These are phyloP conservation scores for Euplexia lucipara DNA, from an alignment of 2,888 invertebrate genomes.

Conservation along the genomic window DNA sequence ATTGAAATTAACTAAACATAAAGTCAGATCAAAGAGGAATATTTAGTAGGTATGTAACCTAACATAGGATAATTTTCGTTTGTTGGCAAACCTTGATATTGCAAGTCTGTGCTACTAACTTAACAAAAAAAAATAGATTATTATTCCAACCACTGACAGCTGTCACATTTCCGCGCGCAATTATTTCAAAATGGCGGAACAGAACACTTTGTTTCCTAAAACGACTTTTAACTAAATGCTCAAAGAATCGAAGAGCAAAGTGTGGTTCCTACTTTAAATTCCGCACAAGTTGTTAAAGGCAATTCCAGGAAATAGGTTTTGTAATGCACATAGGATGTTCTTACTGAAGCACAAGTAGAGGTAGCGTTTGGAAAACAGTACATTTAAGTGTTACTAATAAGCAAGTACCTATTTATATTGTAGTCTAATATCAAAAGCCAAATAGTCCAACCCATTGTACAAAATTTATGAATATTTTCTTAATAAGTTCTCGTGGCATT, in stretches of 20 bases:
- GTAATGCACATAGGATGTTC: conserved; percentile 36
- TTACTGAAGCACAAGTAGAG: conserved; percentile 1
- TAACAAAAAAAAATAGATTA: too few relatives aligned
- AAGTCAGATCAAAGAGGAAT: too few relatives aligned
- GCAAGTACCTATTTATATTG: too few relatives aligned
- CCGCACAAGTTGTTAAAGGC: conserved; percentile 35
- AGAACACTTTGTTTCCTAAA: conserved; percentile 8
- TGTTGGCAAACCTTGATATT: too few relatives aligned
- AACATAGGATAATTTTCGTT: too few relatives aligned
- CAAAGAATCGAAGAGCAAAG: neutral
- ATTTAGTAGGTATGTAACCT: too few relatives aligned
- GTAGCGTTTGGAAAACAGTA: conserved; percentile 15
- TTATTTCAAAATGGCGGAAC: conserved; percentile 34
- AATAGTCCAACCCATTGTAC: too few relatives aligned
- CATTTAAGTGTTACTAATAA: neutral
- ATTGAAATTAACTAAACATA: too few relatives aligned
- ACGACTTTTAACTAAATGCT: conserved; percentile 13
- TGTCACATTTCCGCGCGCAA: conserved; percentile 30
- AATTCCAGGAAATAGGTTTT: conserved; percentile 50
- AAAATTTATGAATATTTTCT: neutral
- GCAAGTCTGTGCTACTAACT: too few relatives aligned
- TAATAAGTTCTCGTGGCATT: neutral
- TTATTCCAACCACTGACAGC: too few relatives aligned
- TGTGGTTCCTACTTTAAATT: conserved; percentile 40
- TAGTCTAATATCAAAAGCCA: too few relatives aligned